A percentile compares a stretch with the other conserved stretches of the same genome.
phyloP scores from a whole-genome alignment of 2,797 vertebrate species.

The Molossus alvarezi region DNA sequence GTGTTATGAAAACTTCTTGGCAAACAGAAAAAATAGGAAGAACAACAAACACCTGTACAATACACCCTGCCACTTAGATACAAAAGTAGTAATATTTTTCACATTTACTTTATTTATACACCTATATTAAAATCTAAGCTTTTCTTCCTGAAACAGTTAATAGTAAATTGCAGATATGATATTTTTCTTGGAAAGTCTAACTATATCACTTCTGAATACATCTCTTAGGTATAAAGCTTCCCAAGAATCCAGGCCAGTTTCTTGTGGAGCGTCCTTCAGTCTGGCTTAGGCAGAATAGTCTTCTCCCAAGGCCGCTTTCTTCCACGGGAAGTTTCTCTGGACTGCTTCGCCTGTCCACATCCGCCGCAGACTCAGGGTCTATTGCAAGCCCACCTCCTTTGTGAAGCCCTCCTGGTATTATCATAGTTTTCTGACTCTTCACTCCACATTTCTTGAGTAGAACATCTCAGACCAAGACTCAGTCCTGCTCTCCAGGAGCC shows the following conservation, averaged over 20 bases:
- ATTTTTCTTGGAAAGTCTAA: background rate
- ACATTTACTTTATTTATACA: background rate
- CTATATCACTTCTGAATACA: background rate
- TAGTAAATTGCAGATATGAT: conserved; percentile 3
- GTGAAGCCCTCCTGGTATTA: background rate
- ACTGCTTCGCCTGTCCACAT: background rate
- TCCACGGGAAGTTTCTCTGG: background rate
- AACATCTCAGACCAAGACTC: background rate
- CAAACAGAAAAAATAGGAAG: background rate
- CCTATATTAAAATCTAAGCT: background rate
- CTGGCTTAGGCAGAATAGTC: background rate
- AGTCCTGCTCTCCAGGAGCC: background rate
- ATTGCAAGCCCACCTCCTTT: background rate
- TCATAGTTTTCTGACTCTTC: background rate
- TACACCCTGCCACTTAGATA: background rate
- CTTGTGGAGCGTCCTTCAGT: background rate
- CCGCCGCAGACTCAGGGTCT: background rate
- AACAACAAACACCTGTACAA: background rate
- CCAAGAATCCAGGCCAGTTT: background rate
- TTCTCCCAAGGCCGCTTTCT: background rate
- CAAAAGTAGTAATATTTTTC: background rate
- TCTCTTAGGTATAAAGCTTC: background rate
- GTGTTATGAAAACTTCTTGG: background rate
- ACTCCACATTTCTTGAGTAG: background rate
- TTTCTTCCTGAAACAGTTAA: background rate